Conservation (phyloP, 2,888 invertebrate genomes). For the Poecilus cupreus region DNA sequence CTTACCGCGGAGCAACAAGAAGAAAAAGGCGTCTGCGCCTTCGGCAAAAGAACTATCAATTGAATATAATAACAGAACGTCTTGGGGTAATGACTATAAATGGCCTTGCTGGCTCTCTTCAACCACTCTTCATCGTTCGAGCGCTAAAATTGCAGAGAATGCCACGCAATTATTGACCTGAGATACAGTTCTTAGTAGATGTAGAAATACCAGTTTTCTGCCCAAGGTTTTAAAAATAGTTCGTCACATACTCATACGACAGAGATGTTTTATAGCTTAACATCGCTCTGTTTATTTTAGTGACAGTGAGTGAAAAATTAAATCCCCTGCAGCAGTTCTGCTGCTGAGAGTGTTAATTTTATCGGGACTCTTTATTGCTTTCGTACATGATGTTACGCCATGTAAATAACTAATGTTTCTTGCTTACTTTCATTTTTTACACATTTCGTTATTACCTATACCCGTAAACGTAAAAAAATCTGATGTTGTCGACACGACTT, state of each 20-base stretch:
- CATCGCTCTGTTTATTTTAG: neutral
- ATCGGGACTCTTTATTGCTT: neutral
- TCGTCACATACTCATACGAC: conserved; percentile 41
- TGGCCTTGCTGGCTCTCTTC: conserved; percentile 41
- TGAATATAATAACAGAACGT: conserved; percentile 57
- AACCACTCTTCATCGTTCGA: conserved; percentile 29
- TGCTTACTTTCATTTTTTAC: conserved; percentile 21
- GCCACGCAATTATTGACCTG: conserved; percentile 52
- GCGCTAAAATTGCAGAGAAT: conserved; percentile 55
- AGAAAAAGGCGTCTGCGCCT: conserved; percentile 11
- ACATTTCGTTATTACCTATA: too few relatives aligned
- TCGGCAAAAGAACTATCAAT: conserved; percentile 51
- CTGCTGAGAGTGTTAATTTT: neutral
- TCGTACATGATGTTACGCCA: neutral
- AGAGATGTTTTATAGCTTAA: conserved; percentile 22
- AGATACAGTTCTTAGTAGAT: conserved; percentile 52
- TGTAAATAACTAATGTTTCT: conserved; percentile 24
- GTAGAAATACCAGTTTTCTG: conserved; percentile 56
- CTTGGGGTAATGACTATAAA: conserved; percentile 56
- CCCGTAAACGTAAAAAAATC: too few relatives aligned
- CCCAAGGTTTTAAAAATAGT: conserved; percentile 57
- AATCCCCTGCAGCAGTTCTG: neutral
- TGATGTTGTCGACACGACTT: too few relatives aligned
- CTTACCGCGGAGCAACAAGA: conserved; percentile 11
- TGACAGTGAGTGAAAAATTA: neutral